phyloP scores from a whole-genome alignment of 1,140 invertebrate species.

The Sitodiplosis mosellana region DNA sequence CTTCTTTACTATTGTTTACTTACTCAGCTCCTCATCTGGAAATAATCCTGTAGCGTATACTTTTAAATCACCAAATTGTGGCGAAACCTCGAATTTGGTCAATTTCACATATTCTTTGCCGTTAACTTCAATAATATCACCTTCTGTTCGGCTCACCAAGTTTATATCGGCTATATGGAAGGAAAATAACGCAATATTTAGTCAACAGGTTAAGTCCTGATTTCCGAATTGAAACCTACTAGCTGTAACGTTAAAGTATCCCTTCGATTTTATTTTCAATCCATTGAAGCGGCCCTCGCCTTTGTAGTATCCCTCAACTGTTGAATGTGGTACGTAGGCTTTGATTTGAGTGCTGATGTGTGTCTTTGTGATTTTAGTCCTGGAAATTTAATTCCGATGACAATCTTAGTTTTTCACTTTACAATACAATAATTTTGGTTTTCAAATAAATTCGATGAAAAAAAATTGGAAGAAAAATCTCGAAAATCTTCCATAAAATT shows the following conservation, averaged over 20 bases:
- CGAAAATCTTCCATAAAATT: no score
- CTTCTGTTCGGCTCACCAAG: conserved; percentile 12
- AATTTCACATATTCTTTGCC: conserved; percentile 18
- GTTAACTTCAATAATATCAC: conserved; percentile 18
- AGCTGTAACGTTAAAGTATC: conserved; percentile 20
- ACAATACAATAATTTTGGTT: no score
- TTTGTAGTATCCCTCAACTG: conserved; percentile 18
- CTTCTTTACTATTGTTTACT: conserved; percentile 1
- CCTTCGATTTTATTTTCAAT: conserved; percentile 22
- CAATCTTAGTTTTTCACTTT: no score
- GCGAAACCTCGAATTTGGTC: conserved; percentile 16
- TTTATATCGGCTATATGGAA: conserved; percentile 11
- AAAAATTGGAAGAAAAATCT: no score
- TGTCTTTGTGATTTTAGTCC: conserved; percentile 13
- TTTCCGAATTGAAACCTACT: conserved; percentile 10
- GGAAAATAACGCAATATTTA: conserved; percentile 1
- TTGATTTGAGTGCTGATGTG: conserved; percentile 11
- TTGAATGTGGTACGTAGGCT: conserved; percentile 13
- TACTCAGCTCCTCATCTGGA: conserved; percentile 20
- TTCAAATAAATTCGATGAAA: no score
- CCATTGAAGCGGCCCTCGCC: conserved; percentile 20
- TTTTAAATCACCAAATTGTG: conserved; percentile 18
- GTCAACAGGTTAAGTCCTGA: background rate
- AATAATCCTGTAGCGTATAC: conserved; percentile 20
- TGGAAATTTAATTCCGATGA: no score